Evolutionary conservation across 2,888 invertebrate species (phyloP), one percentile per base, ranked within the genome.

Genomic region (Pardosa pseudoannulata): DNA sequence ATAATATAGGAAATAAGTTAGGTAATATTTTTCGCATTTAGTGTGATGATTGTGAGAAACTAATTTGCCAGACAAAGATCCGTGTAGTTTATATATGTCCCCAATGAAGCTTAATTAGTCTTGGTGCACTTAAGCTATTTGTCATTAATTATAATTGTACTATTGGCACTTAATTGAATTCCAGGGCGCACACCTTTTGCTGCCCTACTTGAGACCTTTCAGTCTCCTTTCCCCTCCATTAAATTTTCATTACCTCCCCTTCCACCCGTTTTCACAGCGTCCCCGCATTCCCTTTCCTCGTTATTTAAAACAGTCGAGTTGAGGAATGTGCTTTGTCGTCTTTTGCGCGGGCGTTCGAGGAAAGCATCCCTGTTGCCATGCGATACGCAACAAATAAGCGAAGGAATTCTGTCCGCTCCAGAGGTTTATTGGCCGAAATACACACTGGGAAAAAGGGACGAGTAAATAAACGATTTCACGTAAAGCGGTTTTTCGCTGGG

Each of bases 231-330:
- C 23, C 11, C 23, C 56, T 19, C 56, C 11, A 56, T 56, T 56
- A 56, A 56, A 56, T 56, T 56, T 56, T 56, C 56, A 56, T 56
- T 56, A 56, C 11, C 56, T 23, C 56, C 23, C 23, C 16, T 46
- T 13, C 41, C 16, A n/a, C 56, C 23, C 19, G 6, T 56, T 56
- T 56, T 56, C 56, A 56, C 16, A 16, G 23, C 23, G 23, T 16
- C 56, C 56, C 16, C 56, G 5, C 56, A 23, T 13, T 46, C 16
- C 56, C 56, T 5, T 11, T 2, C 56, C 23, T 23, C 56, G 3
- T 56, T 23, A 19, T 23, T 56, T 56, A 56, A 56, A 56, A 56
- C 23, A 56, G 23, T 56, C 16, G 23, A 56, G 23, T 56, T 56
- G 23, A 19, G 56, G 56, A 56, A 56, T 56, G 46, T 46, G 9